Base-by-base conservation (phyloP, 2,113 vertebrate species). In the Perca flavescens region DNA sequence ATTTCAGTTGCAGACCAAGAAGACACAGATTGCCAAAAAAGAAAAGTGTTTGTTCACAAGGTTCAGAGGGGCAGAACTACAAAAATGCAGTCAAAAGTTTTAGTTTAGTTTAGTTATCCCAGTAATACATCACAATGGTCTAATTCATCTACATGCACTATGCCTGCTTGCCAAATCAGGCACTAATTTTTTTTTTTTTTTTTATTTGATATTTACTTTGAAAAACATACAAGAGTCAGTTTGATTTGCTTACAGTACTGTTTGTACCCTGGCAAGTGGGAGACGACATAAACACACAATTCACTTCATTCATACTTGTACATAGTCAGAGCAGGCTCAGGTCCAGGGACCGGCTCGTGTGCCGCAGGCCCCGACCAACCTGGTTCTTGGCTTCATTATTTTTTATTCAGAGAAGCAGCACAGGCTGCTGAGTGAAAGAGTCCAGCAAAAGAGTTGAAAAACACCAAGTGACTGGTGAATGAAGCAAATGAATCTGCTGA, bases 181-280 rank as follows among this genome's bases (percentile, higher is more conserved):
- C 3, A 46, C 6, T 31, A 25, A 22, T 63, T 28, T 52, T 21
- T 1, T 21, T 22, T 34, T 46, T 40, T 31, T 25, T 12, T 40
- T 31, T 25, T 12, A 14, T 1, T 31, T 17, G 3, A 25, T 16
- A 17, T 13, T 34, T 5, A 15, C 36, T 36, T 53, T 4, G 25
- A 60, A 63, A 49, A 67, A 63, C 22, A 60, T 12, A 66, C 53
- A 65, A 61, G 14, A 16, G 21, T 22, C 22, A 52, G 43, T 56
- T 36, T 70, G 60, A 63, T 73, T 73, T 79, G 3, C 74, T 19
- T 19, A 53, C 56, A 62, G 54, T 60, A 77, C 75, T 72, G 72
- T 88, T 73, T 16, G 13, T 52, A 34, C 0, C 9, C 14, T 0
- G 3, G 70, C 14, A 28, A 21, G 22, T 17, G 22, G 25, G 49